Evolutionary conservation across 2,797 vertebrate genomes (phyloP).

Genomic region (Rhincodon typus): DNA sequence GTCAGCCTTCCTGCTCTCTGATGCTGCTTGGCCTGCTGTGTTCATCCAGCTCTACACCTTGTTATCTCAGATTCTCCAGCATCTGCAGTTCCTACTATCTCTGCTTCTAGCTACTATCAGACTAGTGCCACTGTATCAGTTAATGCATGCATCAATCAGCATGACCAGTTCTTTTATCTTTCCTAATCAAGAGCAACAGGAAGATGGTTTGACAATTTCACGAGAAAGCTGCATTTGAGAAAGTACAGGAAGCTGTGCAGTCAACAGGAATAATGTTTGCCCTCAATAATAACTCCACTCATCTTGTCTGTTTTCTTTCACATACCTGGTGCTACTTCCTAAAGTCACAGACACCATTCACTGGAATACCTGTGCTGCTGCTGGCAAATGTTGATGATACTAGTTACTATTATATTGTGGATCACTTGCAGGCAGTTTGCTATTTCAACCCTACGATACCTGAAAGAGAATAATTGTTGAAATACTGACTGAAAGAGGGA

Average conservation of each 20-base stretch:
- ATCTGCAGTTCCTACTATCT: too few species aligned
- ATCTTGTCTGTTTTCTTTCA: not conserved
- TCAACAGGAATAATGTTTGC: not conserved
- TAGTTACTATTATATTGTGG: not conserved
- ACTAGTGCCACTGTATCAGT: not conserved
- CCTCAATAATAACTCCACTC: not conserved
- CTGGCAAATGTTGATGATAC: not conserved
- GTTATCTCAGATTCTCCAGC: too few species aligned
- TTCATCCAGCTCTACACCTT: too few species aligned
- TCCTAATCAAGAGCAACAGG: not conserved
- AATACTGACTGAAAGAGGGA: not conserved
- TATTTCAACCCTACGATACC: not conserved
- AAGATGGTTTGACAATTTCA: not conserved
- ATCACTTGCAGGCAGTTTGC: not conserved
- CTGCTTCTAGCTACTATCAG: not conserved
- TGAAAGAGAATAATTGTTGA: not conserved
- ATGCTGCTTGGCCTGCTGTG: too few species aligned
- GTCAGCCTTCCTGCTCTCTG: too few species aligned
- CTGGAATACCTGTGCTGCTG: not conserved
- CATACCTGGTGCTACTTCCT: not conserved
- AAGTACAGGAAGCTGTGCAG: not conserved
- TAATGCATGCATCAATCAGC: not conserved
- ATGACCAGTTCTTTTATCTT: not conserved
- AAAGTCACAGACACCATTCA: not conserved
- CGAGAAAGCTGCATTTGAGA: not conserved